Evolutionary conservation across 2,888 invertebrate species (phyloP).

Genomic region (Falcaria lacertinaria): DNA sequence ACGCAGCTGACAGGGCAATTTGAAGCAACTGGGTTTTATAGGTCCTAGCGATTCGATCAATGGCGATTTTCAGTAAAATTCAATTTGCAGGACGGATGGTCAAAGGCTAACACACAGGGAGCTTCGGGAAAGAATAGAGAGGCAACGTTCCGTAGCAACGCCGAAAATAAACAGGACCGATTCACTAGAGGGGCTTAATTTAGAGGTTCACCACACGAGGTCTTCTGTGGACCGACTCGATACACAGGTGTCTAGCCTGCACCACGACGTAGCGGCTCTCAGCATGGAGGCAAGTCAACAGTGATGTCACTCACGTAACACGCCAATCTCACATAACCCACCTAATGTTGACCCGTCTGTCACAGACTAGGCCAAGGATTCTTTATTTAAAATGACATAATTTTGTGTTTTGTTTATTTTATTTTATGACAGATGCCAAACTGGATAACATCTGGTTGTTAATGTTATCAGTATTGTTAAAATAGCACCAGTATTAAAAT

Average conservation of each 20-base stretch:
- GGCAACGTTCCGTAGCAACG: conserved; percentile 82
- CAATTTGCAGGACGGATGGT: conserved; percentile 49
- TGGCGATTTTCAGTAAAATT: background rate
- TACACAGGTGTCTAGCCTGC: conserved; percentile 88
- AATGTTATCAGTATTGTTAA: no score
- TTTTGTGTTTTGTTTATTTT: background rate
- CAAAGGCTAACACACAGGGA: conserved; percentile 66
- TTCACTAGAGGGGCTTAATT: conserved; percentile 82
- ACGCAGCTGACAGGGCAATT: background rate
- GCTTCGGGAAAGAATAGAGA: conserved; percentile 83
- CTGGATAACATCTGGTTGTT: no score
- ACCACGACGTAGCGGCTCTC: conserved; percentile 91
- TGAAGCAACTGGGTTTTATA: background rate
- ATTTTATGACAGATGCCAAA: no score
- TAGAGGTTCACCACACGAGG: conserved; percentile 75
- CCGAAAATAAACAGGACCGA: conserved; percentile 76
- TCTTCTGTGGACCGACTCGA: conserved; percentile 87
- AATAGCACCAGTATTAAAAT: no score
- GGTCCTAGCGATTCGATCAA: background rate
- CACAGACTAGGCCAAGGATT: conserved; percentile 19
- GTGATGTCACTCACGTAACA: conserved; percentile 27
- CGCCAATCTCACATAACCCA: conserved; percentile 14
- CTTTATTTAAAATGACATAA: conserved; percentile 10
- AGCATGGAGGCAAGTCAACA: conserved; percentile 85
- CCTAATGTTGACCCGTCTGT: conserved; percentile 24